These are phyloP conservation scores for Raja brachyura DNA, from an alignment of 2,113 vertebrate genomes.

Conservation along the genomic window DNA sequence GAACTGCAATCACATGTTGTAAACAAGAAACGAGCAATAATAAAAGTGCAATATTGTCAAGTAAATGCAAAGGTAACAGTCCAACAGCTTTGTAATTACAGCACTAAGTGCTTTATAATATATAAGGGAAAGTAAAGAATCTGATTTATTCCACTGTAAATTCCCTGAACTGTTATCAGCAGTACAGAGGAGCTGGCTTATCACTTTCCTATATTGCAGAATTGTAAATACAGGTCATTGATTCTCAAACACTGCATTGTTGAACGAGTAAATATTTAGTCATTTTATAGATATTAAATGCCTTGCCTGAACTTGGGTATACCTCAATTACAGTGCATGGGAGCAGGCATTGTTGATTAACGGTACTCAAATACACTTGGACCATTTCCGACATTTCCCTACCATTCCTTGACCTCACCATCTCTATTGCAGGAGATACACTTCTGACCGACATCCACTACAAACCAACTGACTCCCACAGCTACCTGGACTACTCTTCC, in stretches of 20 bases:
- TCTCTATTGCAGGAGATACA: too few species aligned
- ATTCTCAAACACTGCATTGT: neutral
- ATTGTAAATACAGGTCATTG: neutral
- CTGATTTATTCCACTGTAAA: neutral
- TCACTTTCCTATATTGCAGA: constrained; percentile 6
- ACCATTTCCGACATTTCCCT: too few species aligned
- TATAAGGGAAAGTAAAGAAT: neutral
- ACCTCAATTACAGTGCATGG: neutral
- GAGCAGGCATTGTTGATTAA: neutral
- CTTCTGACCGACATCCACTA: too few species aligned
- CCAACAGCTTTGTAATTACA: neutral
- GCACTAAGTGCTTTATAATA: neutral
- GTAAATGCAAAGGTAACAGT: neutral
- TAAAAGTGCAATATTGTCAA: neutral
- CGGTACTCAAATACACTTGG: too few species aligned
- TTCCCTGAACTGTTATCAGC: neutral
- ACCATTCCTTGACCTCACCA: too few species aligned
- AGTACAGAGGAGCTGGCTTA: neutral
- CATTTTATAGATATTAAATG: neutral
- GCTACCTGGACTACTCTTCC: too few species aligned
- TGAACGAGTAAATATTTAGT: constrained; percentile 24
- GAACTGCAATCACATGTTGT: neutral
- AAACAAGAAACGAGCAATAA: constrained; percentile 10
- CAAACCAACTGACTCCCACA: too few species aligned
- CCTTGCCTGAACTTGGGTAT: neutral